phyloP scores from a whole-genome alignment of 2,888 invertebrate genomes.

The Apomyelois bistriatella region DNA sequence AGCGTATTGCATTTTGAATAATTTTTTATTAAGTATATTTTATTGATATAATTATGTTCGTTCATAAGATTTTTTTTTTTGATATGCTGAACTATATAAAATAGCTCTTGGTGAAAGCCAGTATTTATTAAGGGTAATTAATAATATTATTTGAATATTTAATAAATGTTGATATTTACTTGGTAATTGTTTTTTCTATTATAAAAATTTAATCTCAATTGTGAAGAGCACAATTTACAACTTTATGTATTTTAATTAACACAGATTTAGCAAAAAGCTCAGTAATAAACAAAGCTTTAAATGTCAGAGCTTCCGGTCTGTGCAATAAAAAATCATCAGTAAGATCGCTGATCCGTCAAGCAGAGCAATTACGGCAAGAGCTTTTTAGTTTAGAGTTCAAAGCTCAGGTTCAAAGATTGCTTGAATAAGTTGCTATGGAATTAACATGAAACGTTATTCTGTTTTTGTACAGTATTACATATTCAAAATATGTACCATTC shows the following conservation, averaged over 20 bases:
- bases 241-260: neutral
- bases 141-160: too few relatives aligned
- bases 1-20: too few relatives aligned
- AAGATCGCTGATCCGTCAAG: slow-evolving; percentile 4
- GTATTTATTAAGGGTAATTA: too few relatives aligned
- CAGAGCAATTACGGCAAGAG: slow-evolving; percentile 3
- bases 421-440: neutral
- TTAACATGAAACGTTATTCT: neutral
- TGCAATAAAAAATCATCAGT: neutral
- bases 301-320: slow-evolving; percentile 3
- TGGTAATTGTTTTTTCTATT: too few relatives aligned
- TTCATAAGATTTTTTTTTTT: too few relatives aligned
- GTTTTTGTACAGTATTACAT: neutral
- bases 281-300: neutral
- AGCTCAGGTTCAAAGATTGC: neutral
- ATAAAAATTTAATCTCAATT: too few relatives aligned
- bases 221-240: neutral
- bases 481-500: too few relatives aligned
- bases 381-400: neutral
- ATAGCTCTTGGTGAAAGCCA: too few relatives aligned
- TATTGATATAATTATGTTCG: too few relatives aligned
- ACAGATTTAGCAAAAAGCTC: neutral
- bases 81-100: too few relatives aligned
- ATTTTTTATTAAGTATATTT: too few relatives aligned
- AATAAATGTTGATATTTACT: too few relatives aligned